Evolutionary conservation across 2,113 vertebrate species (phyloP).

Genomic region (Pontoporia blainvillei): DNA sequence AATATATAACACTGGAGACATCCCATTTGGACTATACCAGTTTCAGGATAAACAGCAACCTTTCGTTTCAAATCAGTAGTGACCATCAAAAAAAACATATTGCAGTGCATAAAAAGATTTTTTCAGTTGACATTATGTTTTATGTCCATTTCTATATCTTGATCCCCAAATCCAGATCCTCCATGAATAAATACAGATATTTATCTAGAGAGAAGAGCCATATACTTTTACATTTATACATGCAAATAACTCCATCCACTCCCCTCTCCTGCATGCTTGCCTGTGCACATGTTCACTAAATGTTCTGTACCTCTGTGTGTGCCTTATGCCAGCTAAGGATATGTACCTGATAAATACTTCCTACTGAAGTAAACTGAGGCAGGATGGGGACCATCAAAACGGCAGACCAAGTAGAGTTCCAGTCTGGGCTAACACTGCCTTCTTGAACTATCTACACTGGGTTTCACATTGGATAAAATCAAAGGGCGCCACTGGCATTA

Average conservation of each 20-base stretch:
- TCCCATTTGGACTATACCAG: background rate
- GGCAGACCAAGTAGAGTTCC: background rate
- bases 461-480: slow-evolving; percentile 30
- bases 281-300: background rate
- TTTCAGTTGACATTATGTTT: background rate
- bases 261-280: background rate
- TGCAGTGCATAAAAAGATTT: background rate
- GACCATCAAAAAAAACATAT: background rate
- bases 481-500: background rate
- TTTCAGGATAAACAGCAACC: background rate
- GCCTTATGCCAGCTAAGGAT: background rate
- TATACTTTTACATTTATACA: background rate
- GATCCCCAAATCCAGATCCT: background rate
- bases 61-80: background rate
- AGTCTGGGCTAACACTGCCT: background rate
- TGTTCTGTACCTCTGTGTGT: background rate
- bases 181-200: background rate
- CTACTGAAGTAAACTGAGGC: slow-evolving; percentile 45
- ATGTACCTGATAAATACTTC: slow-evolving; percentile 1
- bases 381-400: background rate
- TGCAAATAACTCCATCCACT: background rate
- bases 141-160: background rate
- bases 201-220: background rate
- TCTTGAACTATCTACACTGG: background rate
- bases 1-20: background rate